Evolutionary conservation across 2,888 invertebrate genomes (phyloP).

Genomic region (Chaetoderma sp.): DNA sequence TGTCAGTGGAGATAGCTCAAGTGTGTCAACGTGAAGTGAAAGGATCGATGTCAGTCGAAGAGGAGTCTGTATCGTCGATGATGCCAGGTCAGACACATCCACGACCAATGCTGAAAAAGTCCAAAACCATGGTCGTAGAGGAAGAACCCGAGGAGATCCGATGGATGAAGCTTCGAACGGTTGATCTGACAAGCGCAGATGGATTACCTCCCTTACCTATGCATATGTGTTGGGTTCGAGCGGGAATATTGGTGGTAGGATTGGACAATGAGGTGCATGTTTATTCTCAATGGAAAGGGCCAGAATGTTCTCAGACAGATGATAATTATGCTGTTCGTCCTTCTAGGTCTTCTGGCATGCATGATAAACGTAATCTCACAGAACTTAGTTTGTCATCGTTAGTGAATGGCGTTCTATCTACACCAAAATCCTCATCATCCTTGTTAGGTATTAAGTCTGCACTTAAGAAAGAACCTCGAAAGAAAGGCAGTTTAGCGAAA

Average conservation of each 20-base stretch:
- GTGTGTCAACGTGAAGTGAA: slow-evolving; percentile 75
- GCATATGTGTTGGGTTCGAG: slow-evolving; percentile 99
- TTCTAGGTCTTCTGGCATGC: background rate
- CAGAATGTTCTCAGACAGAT: slow-evolving; percentile 21
- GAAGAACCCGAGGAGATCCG: slow-evolving; percentile 90
- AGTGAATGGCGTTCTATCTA: slow-evolving; percentile 30
- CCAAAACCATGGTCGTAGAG: slow-evolving; percentile 90
- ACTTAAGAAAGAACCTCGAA: slow-evolving; percentile 31
- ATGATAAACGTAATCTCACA: slow-evolving; percentile 52
- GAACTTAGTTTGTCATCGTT: slow-evolving; percentile 43
- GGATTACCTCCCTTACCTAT: slow-evolving; percentile 96
- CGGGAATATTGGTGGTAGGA: slow-evolving; percentile 96
- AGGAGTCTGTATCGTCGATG: background rate
- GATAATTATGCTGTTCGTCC: too few species aligned
- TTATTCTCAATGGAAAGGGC: slow-evolving; percentile 89
- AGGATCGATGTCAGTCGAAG: background rate
- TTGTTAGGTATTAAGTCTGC: slow-evolving; percentile 52
- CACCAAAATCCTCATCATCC: slow-evolving; percentile 51
- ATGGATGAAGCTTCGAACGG: slow-evolving; percentile 95
- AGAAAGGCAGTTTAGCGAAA: slow-evolving; percentile 35
- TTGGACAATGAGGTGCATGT: slow-evolving; percentile 99
- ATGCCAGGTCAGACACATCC: slow-evolving; percentile 11
- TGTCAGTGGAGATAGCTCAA: slow-evolving; percentile 94
- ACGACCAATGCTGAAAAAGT: slow-evolving; percentile 81
- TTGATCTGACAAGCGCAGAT: slow-evolving; percentile 92